Percentiles rank a stretch among this genome's conserved stretches.
These are phyloP conservation scores for Lacerta viridis DNA, from an alignment of 2,797 vertebrate genomes.

Conservation along the genomic window DNA sequence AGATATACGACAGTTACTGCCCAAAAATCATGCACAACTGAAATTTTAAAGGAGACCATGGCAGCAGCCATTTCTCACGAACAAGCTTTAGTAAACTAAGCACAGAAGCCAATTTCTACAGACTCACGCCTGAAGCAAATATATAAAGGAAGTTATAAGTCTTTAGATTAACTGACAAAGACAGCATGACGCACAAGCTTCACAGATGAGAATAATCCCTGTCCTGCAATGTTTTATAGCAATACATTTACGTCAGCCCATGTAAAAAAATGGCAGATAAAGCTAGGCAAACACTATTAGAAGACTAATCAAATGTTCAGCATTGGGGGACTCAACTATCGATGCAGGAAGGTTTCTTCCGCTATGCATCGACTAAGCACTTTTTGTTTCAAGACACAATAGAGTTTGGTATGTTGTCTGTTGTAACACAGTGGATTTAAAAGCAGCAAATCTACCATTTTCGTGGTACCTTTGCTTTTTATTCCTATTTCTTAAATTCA, in stretches of 20 bases:
- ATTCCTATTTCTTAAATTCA: neutral
- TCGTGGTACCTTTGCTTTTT: neutral
- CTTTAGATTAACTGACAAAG: constrained; percentile 21
- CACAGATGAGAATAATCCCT: neutral
- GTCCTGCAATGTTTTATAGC: neutral
- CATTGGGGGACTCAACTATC: neutral
- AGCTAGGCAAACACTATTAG: neutral
- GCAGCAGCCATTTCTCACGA: neutral
- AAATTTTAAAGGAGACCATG: neutral
- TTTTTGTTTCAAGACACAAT: neutral
- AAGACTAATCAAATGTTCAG: neutral
- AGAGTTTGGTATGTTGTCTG: neutral
- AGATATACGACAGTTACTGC: neutral
- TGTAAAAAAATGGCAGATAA: neutral
- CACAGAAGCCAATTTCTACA: neutral
- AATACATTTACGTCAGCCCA: neutral
- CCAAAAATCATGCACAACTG: neutral
- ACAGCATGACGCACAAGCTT: constrained; percentile 13
- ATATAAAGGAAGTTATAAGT: constrained; percentile 5
- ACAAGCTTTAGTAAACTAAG: neutral
- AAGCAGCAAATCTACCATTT: neutral
- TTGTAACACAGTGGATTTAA: neutral
- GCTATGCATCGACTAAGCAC: neutral
- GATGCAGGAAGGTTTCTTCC: neutral
- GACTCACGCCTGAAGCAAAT: constrained; percentile 10